These are phyloP conservation scores for Esperia sulphurella DNA, from an alignment of 2,888 invertebrate genomes.

Conservation along the genomic window DNA sequence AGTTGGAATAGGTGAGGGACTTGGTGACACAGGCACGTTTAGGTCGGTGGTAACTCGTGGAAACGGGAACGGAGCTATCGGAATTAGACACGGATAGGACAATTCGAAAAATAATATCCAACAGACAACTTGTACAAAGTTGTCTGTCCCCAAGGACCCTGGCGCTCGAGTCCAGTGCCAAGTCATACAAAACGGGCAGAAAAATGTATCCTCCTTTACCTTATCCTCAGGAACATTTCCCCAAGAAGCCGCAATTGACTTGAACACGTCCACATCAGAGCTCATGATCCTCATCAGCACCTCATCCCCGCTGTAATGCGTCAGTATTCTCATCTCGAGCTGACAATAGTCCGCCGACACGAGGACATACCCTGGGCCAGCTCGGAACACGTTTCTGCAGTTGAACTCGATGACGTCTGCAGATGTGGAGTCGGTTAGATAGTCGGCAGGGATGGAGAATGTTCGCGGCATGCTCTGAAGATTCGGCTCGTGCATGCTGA, in stretches of 20 bases:
- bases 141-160: too few species aligned
- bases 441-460: conserved; percentile 80
- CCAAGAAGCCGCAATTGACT: conserved; percentile 92
- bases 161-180: too few species aligned
- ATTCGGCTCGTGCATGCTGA: conserved; percentile 95
- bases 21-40: too few species aligned
- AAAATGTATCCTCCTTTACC: conserved; percentile 51
- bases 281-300: conserved; percentile 83
- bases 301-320: conserved; percentile 91
- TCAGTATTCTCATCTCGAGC: conserved; percentile 94
- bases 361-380: conserved; percentile 80
- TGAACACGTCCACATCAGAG: conserved; percentile 88
- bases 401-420: conserved; percentile 74
- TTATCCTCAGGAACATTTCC: conserved; percentile 81
- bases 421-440: conserved; percentile 32
- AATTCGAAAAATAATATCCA: too few species aligned
- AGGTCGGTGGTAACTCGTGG: too few species aligned
- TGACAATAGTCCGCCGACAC: conserved; percentile 98
- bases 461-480: conserved; percentile 94
- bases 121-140: too few species aligned
- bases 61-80: too few species aligned
- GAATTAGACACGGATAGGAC: too few species aligned
- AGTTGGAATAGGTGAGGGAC: too few species aligned
- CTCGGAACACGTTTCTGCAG: conserved; percentile 83
- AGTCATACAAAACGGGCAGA: background rate